Conservation (phyloP, 2,113 vertebrate genomes). For the Apeltes quadracus region DNA sequence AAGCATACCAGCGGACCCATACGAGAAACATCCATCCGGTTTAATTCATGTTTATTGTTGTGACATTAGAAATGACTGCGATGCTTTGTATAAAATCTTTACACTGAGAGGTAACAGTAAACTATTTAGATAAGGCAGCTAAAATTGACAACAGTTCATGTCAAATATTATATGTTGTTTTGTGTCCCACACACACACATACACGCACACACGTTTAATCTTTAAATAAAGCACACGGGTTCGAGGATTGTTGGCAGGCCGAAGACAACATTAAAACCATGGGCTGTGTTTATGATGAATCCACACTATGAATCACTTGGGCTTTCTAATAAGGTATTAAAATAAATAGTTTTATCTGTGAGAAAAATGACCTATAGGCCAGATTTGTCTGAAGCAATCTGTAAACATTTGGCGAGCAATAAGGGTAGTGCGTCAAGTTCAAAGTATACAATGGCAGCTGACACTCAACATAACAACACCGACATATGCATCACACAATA, state of each 20-base stretch:
- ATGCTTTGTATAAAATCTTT: constrained; percentile 16
- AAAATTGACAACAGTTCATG: constrained; percentile 2
- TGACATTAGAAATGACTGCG: constrained; percentile 37
- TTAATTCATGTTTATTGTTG: constrained; percentile 37
- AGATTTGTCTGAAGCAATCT: constrained; percentile 5
- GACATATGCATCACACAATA: constrained; percentile 16
- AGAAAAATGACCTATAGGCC: background rate
- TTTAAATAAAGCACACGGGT: constrained; percentile 35
- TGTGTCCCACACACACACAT: background rate
- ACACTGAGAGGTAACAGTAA: constrained; percentile 16
- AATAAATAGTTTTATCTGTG: constrained; percentile 48
- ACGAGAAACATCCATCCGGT: background rate
- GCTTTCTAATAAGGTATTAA: constrained; percentile 1
- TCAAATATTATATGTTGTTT: constrained; percentile 19
- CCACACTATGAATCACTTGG: background rate
- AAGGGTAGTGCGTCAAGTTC: constrained; percentile 25
- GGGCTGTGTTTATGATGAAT: background rate
- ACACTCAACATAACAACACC: constrained; percentile 12
- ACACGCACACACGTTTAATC: constrained; percentile 1
- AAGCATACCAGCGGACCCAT: background rate
- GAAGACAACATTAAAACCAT: constrained; percentile 26
- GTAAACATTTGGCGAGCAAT: constrained; percentile 50
- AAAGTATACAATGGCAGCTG: constrained; percentile 20
- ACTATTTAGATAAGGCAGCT: constrained; percentile 15
- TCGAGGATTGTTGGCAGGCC: constrained; percentile 17